These are phyloP conservation scores for Artibeus jamaicensis DNA, from an alignment of 2,797 vertebrate genomes.

Conservation along the genomic window DNA sequence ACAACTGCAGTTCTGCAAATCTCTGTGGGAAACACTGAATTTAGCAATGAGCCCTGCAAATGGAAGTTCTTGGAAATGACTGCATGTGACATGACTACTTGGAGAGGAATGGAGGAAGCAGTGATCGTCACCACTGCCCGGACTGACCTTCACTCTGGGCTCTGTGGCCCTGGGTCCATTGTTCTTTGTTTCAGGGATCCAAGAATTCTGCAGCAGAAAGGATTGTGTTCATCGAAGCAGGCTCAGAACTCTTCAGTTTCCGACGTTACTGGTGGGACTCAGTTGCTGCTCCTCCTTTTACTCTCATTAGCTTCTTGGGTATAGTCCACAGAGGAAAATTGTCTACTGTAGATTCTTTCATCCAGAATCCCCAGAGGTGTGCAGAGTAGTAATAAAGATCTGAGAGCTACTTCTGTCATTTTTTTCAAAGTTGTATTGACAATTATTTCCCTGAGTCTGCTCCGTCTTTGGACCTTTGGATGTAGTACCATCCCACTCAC, in stretches of 20 bases:
- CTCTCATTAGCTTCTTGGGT: slow-evolving; percentile 34
- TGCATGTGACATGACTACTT: background rate
- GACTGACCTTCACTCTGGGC: background rate
- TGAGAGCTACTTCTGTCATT: background rate
- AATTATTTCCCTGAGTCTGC: background rate
- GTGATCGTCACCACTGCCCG: background rate
- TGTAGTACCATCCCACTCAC: background rate
- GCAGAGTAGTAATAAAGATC: background rate
- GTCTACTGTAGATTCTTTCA: slow-evolving; percentile 2
- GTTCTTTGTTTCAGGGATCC: background rate
- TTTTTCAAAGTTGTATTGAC: slow-evolving; percentile 7
- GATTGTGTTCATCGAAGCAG: slow-evolving; percentile 29
- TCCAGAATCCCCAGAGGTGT: background rate
- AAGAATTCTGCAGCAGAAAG: background rate
- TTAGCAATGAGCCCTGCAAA: background rate
- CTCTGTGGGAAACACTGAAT: background rate
- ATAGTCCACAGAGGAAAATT: background rate
- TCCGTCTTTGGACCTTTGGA: background rate
- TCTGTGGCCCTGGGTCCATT: background rate
- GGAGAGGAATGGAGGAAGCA: background rate
- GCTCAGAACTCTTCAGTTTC: background rate
- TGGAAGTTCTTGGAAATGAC: background rate
- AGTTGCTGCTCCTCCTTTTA: background rate
- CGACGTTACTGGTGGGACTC: background rate
- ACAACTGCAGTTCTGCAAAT: background rate